Evolutionary conservation across 2,797 vertebrate genomes (phyloP), one percentile per base, ranked within the genome.

Genomic region (Cuniculus paca): DNA sequence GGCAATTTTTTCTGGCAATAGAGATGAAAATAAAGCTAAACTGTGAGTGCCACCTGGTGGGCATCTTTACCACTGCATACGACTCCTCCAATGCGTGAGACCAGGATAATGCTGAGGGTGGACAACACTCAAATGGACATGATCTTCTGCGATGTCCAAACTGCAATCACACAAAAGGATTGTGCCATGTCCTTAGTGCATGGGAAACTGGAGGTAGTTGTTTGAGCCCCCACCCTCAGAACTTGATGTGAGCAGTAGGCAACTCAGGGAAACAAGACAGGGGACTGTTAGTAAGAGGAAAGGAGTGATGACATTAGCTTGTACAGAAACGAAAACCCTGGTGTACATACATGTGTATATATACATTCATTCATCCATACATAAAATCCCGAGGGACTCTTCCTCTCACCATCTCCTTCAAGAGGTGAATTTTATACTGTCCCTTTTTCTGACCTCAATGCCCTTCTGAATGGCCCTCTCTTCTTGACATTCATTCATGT

Each of bases 41-140:
- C 60, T 65, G 20, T 54, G 93, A 94, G 77, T 65, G 95, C 96
- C 97, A 97, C 94, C 97, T 97, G 34, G 91, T 97, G 97, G 97
- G 93, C 7, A 89, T 31, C 19, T 68, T 1, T 39, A 19, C 10
- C 45, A 68, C 80, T 94, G 77, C 95, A 77, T 0, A 0, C 5
- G 36, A 14, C 20, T 79, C 65, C 60, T 86, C 58, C 34, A 52
- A 6, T 0, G 22, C 4, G 2, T 58, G 42, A 16, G 26, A 79
- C 13, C 5, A 31, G 65, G 60, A 60, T 61, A n/a, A 74, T 4
- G 48, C 1, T 4, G 36, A 52, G 52, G 19, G 19, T 52, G 1
- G n/a, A 6, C 9, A 22, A 9, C 42, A 24, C 42, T 48, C 12
- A 1, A 7, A 17, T 22, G 34, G 24, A 75, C 7, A 0, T 6